phyloP scores from a whole-genome alignment of 1,140 invertebrate genomes.

The Papilio aristodemus region DNA sequence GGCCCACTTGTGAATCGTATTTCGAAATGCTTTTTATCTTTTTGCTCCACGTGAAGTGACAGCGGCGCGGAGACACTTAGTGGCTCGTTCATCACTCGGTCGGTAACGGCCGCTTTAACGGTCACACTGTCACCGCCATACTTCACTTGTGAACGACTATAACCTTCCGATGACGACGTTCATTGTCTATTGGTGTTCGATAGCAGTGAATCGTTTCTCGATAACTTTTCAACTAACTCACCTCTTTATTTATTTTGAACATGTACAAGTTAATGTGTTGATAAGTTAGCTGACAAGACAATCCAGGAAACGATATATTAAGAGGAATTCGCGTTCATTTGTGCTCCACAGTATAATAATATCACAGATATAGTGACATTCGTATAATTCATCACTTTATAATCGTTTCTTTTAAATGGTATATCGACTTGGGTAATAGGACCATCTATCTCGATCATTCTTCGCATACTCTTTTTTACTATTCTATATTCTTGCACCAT shows the following conservation, averaged over 20 bases:
- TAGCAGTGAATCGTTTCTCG: constrained; percentile 37
- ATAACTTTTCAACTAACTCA: neutral
- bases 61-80: constrained; percentile 72
- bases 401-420: no score
- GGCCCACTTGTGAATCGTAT: constrained; percentile 76
- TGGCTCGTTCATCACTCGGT: constrained; percentile 75
- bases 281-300: neutral
- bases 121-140: constrained; percentile 67
- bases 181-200: constrained; percentile 53
- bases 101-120: constrained; percentile 73
- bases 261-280: neutral
- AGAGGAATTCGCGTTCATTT: no score
- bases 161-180: constrained; percentile 40
- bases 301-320: no score
- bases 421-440: no score
- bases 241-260: neutral
- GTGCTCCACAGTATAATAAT: no score
- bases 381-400: no score
- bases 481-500: neutral
- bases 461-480: no score
- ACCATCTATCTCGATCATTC: no score
- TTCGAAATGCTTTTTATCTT: constrained; percentile 76
- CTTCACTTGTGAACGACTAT: constrained; percentile 56
- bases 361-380: no score
- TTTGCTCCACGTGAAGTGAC: constrained; percentile 71